Evolutionary conservation across 2,888 invertebrate species (phyloP), one percentile per base, ranked within the genome.

Genomic region (Macrosiphum euphorbiae): DNA sequence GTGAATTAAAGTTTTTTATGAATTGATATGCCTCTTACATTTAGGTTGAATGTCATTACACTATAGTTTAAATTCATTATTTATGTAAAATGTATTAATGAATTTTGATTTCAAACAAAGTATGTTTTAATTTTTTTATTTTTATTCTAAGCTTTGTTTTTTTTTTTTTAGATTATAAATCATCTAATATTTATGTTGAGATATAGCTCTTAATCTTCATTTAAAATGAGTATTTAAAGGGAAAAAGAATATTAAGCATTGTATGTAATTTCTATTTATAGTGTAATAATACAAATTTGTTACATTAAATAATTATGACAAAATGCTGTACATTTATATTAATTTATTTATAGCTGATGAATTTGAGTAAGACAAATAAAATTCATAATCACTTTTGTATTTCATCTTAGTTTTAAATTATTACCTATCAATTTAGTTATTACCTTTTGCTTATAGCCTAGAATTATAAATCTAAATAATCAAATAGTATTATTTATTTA

Each of bases 301-400:
- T 90, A 90, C 90, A 94, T 94, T 61, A 86, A 86, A 90, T 87
- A 86, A 90, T 67, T 90, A 90, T 94, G 50, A 94, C 86, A 67
- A 93, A 35, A 90, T 50, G 90, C 86, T 94, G 94, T 94, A 90
- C 10, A 94, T 90, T 90, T 90, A 58, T 90, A 87, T 86, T 90
- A 90, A 94, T 86, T 93, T 86, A 94, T 94, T 90, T 90, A 90
- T 87, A 90, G 94, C 61, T 94, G 50, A 90, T 86, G 87, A 89
- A 90, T 78, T 92, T 92, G 92, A 87, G 55, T 90, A 94, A 94
- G 94, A 94, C 90, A 94, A 93, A 94, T 94, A 94, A 94, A 94
- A 94, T 94, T 90, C 61, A 41, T 94, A 90, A 90, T 94, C 94
- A 93, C 89, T 89, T 89, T 93, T 90, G 89, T 94, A 90, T 87